Evolutionary conservation across 2,113 vertebrate species (phyloP).

Genomic region (zebrafish (Danio rerio)): GRCz12tu NC_133192.1:22816001-22816500

Average conservation of each 20-base stretch:
- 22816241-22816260: conserved; percentile 42
- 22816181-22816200: conserved; percentile 42
- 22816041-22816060: not conserved
- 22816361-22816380: not conserved
- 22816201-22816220: conserved; percentile 25
- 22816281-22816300: conserved; percentile 55
- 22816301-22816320: conserved; percentile 45
- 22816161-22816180: not conserved
- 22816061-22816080: conserved; percentile 18
- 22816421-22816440: not conserved
- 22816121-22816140: not conserved
- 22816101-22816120: conserved; percentile 1
- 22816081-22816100: conserved; percentile 7
- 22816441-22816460: not conserved
- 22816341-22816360: conserved; percentile 35
- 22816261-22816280: conserved; percentile 55
- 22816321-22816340: conserved; percentile 55
- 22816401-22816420: conserved; percentile 32
- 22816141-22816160: not conserved
- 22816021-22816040: not conserved
- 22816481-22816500: not conserved
- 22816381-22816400: conserved; percentile 47
- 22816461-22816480: not conserved
- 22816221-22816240: conserved; percentile 20
- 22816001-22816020: not conserved